Evolutionary conservation across 2,113 vertebrate species (phyloP).

Genomic region (Prinia subflava): DNA sequence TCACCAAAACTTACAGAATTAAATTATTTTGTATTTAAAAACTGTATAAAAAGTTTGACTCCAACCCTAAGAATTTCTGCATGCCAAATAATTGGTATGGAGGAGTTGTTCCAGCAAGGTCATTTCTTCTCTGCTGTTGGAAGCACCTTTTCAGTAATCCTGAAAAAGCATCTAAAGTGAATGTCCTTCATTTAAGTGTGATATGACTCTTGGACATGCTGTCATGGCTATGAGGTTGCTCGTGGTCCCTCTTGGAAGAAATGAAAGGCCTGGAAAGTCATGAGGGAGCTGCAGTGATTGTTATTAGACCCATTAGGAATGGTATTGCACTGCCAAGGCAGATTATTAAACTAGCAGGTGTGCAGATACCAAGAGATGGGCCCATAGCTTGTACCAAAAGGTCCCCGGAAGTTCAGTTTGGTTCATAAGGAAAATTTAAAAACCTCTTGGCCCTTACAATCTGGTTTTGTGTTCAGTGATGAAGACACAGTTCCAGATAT

Average conservation of each 20-base stretch:
- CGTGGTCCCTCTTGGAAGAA: neutral
- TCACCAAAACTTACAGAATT: neutral
- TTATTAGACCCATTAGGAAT: neutral
- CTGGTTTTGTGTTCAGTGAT: neutral
- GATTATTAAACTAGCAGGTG: neutral
- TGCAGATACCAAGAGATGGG: neutral
- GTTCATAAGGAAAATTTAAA: neutral
- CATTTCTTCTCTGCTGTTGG: neutral
- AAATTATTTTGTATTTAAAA: neutral
- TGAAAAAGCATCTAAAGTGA: neutral
- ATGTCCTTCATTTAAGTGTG: neutral
- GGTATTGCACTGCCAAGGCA: neutral
- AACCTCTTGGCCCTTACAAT: neutral
- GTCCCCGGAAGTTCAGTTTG: neutral
- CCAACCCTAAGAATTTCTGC: neutral
- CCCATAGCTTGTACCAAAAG: neutral
- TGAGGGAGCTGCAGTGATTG: neutral
- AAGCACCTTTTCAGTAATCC: neutral
- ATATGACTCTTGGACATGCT: neutral
- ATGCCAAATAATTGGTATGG: neutral
- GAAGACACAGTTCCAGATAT: constrained; percentile 7
- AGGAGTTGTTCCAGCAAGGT: neutral
- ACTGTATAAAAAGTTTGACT: neutral
- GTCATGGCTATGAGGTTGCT: neutral
- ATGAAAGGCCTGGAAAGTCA: neutral